Base-by-base conservation (phyloP, 2,888 invertebrate species). In the Nephrotoma flavescens region DNA sequence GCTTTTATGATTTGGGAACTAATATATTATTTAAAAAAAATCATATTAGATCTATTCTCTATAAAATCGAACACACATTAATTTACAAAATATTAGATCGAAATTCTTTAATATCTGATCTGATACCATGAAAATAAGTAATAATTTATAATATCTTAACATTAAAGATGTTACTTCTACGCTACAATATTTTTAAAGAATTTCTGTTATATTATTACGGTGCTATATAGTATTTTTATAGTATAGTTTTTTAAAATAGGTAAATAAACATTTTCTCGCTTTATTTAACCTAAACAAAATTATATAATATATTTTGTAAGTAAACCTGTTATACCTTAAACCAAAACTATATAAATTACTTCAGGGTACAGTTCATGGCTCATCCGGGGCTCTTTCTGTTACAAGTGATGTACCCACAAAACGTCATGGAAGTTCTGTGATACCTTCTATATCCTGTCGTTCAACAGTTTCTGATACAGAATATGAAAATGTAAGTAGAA, bases 381-480 rank as follows among this genome's bases (percentile, higher is more conserved):
- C 95, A 90, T 95, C 93, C 89, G 91, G 92, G 89, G 91, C 91
- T 88, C 90, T 92, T 87, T 91, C 92, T 87, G 91, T 91, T 88
- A 91, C 91, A 89, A 92, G 91, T 89, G 91, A 91, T 89, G 90
- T 91, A 45, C 90, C 95, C 94, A 92, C 94, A 95, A 92, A 94
- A 94, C 91, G 95, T 94, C 91, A 90, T 88, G 88, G 89, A 87
- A 88, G 89, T 86, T 89, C 90, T 89, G 93, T 89, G 94, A 95
- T 92, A 95, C 92, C 96, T 89, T 93, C 94, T 89, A 93, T 93
- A 85, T 92, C 92, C 89, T 96, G 97, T 93, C 95, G 97, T 90
- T 97, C 97, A 89, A 97, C 97, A 89, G 96, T 97, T 90, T 98
- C 98, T 89, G 98, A 98, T 92, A 97, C 97, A 90, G 98, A 98